A percentile compares a stretch with the other conserved stretches of the same genome.
Conservation (phyloP, 2,113 vertebrate species). For the Puma concolor region DNA sequence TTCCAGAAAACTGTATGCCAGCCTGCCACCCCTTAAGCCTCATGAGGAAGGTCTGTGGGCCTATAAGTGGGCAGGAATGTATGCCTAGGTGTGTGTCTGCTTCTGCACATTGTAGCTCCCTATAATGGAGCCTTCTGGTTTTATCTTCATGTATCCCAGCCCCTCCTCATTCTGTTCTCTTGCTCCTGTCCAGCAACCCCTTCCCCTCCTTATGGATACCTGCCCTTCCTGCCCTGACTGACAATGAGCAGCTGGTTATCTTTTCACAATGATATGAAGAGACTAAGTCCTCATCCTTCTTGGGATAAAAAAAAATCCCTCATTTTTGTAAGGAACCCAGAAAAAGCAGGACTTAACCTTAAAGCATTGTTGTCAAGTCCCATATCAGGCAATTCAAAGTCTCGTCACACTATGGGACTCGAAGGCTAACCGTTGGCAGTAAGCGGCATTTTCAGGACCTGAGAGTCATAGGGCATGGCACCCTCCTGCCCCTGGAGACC, state of each 20-base stretch:
- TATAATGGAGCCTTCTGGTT: neutral
- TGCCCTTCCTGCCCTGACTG: neutral
- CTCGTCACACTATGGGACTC: neutral
- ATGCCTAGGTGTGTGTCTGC: neutral
- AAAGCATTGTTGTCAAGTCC: neutral
- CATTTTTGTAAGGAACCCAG: neutral
- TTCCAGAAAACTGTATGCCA: neutral
- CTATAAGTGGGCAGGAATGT: neutral
- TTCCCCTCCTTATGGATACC: neutral
- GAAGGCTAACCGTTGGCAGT: neutral
- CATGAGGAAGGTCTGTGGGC: neutral
- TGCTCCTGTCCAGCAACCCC: neutral
- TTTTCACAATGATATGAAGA: neutral
- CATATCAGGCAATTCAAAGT: neutral
- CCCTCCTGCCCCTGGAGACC: neutral
- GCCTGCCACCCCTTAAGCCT: neutral
- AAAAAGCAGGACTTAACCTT: neutral
- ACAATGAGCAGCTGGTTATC: neutral
- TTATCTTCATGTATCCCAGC: neutral
- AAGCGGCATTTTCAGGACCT: neutral
- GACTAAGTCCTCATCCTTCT: neutral
- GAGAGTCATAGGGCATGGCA: neutral
- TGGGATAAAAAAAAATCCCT: too few species aligned
- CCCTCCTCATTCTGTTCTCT: neutral
- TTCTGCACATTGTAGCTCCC: neutral